Conservation (phyloP, 2,888 invertebrate species). For the Timandra comae region DNA sequence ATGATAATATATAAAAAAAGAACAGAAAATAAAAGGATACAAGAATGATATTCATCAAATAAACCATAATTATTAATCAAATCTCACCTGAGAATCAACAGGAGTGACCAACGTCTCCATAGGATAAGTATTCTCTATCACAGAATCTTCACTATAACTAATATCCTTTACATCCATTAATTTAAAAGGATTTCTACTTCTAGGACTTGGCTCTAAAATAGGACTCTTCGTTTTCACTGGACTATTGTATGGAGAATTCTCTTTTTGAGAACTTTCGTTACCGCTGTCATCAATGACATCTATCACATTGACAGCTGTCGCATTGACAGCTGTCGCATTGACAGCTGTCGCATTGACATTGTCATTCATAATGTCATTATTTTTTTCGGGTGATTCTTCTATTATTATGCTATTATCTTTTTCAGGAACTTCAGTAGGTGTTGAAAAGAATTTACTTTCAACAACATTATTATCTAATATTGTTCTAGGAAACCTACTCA, state of each 20-base stretch:
- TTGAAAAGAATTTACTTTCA: constrained; percentile 77
- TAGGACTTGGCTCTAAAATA: constrained; percentile 41
- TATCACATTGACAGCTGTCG: no score
- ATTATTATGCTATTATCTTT: constrained; percentile 28
- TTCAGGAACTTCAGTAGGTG: no score
- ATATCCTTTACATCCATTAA: constrained; percentile 19
- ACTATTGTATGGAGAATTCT: constrained; percentile 43
- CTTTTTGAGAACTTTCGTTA: constrained; percentile 49
- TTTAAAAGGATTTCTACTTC: constrained; percentile 33
- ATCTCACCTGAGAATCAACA: constrained; percentile 53
- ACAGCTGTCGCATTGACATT: constrained; percentile 27
- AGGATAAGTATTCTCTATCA: constrained; percentile 61
- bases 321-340: constrained; percentile 29
- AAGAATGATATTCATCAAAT: no score
- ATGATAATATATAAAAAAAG: no score
- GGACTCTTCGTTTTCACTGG: constrained; percentile 42
- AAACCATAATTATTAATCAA: no score
- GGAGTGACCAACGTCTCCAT: constrained; percentile 49
- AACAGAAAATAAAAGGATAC: no score
- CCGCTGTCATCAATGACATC: no score
- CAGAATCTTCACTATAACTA: constrained; percentile 39
- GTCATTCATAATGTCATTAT: constrained; percentile 7
- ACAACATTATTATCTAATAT: constrained; percentile 62
- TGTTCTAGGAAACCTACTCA: constrained; percentile 73
- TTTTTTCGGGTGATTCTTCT: constrained; percentile 39